Conservation (phyloP, 2,888 invertebrate species). For the Yponomeuta evonymella region DNA sequence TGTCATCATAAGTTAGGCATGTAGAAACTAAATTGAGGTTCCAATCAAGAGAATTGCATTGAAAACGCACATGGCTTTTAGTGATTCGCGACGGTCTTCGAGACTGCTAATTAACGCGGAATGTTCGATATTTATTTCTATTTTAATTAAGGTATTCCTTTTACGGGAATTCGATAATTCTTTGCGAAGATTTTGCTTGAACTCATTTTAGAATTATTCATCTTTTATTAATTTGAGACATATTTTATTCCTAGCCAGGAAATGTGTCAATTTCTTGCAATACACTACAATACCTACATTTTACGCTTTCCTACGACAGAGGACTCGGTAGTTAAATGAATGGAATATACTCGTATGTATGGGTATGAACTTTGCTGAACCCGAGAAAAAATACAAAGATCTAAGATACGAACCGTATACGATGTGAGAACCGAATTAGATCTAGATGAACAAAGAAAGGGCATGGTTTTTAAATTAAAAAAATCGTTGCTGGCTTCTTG, state of each 20-base stretch:
- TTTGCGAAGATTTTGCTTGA: not conserved
- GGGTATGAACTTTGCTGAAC: not conserved
- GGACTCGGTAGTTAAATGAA: no score
- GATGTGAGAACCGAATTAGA: no score
- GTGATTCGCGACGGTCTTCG: not conserved
- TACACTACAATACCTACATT: no score
- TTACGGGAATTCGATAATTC: not conserved
- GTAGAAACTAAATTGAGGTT: conserved; percentile 1
- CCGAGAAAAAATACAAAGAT: not conserved
- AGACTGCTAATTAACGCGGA: conserved; percentile 6
- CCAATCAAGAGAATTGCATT: conserved; percentile 12
- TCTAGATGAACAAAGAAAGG: not conserved
- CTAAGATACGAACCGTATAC: not conserved
- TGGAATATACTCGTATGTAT: no score
- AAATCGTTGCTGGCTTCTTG: not conserved
- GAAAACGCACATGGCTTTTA: conserved; percentile 7
- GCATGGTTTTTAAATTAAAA: not conserved
- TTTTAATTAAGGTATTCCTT: conserved; percentile 9
- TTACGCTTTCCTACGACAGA: no score
- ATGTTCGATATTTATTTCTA: conserved; percentile 6
- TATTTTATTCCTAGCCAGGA: no score
- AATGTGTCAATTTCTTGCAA: not conserved
- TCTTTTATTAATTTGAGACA: no score
- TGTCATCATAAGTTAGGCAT: not conserved
- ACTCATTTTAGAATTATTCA: not conserved